A percentile compares a stretch with the other conserved stretches of the same genome.
Evolutionary conservation across 2,888 invertebrate genomes (phyloP).

Genomic region (Pristionchus arcanus): DNA sequence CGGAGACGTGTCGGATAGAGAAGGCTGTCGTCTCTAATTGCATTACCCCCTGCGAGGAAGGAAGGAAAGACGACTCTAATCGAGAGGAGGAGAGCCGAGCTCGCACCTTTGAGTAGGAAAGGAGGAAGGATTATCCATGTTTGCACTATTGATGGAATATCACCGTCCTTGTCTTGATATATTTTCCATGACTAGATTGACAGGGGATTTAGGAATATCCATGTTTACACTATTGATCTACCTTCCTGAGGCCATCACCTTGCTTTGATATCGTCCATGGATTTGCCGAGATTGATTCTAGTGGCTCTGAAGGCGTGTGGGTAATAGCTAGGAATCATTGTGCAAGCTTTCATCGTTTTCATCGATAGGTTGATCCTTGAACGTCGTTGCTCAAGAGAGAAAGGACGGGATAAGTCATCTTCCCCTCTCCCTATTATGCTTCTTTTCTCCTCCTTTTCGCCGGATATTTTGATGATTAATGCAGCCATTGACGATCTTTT

Average conservation of each 20-base stretch:
- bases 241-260: too few species aligned
- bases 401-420: neutral
- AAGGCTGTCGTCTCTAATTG: conserved; percentile 17
- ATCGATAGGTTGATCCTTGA: neutral
- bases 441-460: neutral
- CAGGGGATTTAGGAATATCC: too few species aligned
- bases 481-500: conserved; percentile 3
- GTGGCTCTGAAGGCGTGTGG: too few species aligned
- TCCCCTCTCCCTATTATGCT: neutral
- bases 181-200: too few species aligned
- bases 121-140: neutral
- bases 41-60: conserved; percentile 24
- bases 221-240: too few species aligned
- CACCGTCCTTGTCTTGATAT: too few species aligned
- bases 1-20: conserved; percentile 4
- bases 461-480: neutral
- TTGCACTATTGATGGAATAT: neutral
- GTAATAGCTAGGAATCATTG: neutral
- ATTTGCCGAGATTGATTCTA: too few species aligned
- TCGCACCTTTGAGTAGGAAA: conserved; percentile 6
- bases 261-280: too few species aligned
- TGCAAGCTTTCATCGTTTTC: neutral
- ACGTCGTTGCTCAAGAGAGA: neutral
- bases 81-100: conserved; percentile 10
- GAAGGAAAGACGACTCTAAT: conserved; percentile 21